Percentiles rank a stretch among this genome's conserved stretches.
These are phyloP conservation scores for Percina caprodes DNA, from an alignment of 2,113 vertebrate species.

Conservation along the genomic window DNA sequence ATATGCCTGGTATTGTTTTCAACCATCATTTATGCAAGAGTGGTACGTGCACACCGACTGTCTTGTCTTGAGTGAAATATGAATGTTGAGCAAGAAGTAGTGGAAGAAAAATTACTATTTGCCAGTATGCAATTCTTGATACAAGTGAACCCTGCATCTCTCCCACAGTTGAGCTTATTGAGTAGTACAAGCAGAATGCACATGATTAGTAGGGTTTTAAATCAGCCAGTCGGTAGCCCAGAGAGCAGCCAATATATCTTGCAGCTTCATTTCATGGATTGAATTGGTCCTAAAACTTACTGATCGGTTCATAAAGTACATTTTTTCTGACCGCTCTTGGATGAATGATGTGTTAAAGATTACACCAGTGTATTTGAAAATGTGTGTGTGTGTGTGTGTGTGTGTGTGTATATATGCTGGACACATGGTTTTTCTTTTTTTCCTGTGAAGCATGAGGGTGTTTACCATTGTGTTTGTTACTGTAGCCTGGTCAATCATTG, in stretches of 20 bases:
- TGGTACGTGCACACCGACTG: constrained; percentile 52
- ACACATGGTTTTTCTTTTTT: constrained; percentile 46
- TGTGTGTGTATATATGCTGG: constrained; percentile 45
- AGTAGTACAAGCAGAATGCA: background rate
- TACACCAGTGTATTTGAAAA: constrained; percentile 71
- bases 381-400: constrained; percentile 56
- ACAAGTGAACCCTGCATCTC: background rate
- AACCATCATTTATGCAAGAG: constrained; percentile 77
- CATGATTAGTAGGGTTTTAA: background rate
- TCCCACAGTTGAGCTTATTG: background rate
- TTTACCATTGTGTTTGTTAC: constrained; percentile 69
- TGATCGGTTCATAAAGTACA: background rate
- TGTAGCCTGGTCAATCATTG: constrained; percentile 64
- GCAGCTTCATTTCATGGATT: background rate
- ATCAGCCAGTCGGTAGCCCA: background rate
- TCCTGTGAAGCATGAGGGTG: constrained; percentile 79
- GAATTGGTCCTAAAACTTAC: background rate
- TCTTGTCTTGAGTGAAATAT: constrained; percentile 41
- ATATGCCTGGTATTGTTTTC: constrained; percentile 80
- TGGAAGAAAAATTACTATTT: constrained; percentile 7
- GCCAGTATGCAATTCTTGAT: background rate
- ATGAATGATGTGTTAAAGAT: constrained; percentile 73
- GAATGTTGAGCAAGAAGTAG: constrained; percentile 33
- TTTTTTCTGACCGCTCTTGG: constrained; percentile 51
- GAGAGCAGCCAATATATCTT: background rate